Base-by-base conservation (phyloP, 1,140 invertebrate species). In the Scaptomyza hsui region DNA sequence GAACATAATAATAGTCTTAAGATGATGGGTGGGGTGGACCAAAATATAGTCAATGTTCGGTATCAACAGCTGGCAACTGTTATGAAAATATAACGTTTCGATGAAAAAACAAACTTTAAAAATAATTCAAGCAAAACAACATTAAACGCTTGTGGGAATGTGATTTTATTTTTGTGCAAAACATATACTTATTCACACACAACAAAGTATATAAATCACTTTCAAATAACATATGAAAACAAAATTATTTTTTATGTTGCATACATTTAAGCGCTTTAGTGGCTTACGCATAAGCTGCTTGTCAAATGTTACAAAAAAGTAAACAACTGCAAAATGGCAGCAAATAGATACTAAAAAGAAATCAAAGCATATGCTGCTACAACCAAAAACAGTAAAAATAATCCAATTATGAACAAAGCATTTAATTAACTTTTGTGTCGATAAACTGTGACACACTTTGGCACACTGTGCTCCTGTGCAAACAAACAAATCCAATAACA, bases 381-480 rank as follows among this genome's bases (percentile, higher is more conserved):
- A 19, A n/a, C 12, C 52, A 48, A 47, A 60, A 15, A 56, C 26
- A 56, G 53, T 56, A 62, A 69, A 69, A 47, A 76, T 80, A 86
- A 80, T 86, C 81, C 73, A 86, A 85, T 86, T 85, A 80, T 64
- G 60, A 70, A 37, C 57, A 68, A 68, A 56, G 56, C 81, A 69
- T 75, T 86, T 86, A 81, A 85, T 85, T 85, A 77, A 85, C 81
- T 85, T 81, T 86, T 77, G 81, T 61, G 60, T 53, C 19, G 39
- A 69, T 53, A 56, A 62, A 26, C 53, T 55, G 37, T 9, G 37
- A 42, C 5, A 7, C 13, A 12, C 32, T 35, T 10, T 39, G 18
- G 51, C 63, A 49, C 42, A 49, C 37, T 55, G 37, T 32, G 24
- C 1, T 4, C 2, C 24, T 2, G 19, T 4, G 39, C 35, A 9